Conservation (phyloP, 2,113 vertebrate genomes). For the Phalacrocorax carbo region DNA sequence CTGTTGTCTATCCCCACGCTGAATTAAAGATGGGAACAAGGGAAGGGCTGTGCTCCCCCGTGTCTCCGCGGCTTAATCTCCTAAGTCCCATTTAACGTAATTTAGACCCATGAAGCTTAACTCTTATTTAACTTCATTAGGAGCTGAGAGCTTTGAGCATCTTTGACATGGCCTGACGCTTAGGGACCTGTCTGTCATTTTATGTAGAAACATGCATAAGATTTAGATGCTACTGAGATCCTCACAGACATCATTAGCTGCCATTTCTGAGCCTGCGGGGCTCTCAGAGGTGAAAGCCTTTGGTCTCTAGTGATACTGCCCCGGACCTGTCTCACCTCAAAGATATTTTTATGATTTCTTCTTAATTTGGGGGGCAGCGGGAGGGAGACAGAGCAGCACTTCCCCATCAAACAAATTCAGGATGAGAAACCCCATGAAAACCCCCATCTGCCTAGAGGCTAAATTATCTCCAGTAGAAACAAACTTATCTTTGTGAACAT, state of each 20-base stretch:
- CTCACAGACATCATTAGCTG: not conserved
- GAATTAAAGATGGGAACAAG: not conserved
- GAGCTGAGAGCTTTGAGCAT: not conserved
- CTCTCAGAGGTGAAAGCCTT: not conserved
- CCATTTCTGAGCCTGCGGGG: fast-evolving
- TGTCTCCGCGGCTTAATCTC: not conserved
- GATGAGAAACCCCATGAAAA: not conserved
- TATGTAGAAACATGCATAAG: not conserved
- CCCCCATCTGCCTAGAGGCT: not conserved
- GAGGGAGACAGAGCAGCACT: not conserved
- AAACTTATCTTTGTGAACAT: not conserved
- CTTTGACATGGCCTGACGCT: not conserved
- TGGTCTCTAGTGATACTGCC: not conserved
- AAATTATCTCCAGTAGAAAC: not conserved
- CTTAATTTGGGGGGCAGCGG: not conserved
- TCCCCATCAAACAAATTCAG: not conserved
- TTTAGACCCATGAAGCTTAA: not conserved
- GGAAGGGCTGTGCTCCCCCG: not conserved
- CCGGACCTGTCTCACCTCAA: not conserved
- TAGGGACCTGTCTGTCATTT: not conserved
- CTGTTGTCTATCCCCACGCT: not conserved
- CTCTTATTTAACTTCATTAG: not conserved
- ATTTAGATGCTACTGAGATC: not conserved
- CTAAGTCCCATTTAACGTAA: not conserved
- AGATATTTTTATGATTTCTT: not conserved